These are phyloP conservation scores for Aphelocoma coerulescens DNA, from an alignment of 2,113 vertebrate genomes.

Conservation along the genomic window DNA sequence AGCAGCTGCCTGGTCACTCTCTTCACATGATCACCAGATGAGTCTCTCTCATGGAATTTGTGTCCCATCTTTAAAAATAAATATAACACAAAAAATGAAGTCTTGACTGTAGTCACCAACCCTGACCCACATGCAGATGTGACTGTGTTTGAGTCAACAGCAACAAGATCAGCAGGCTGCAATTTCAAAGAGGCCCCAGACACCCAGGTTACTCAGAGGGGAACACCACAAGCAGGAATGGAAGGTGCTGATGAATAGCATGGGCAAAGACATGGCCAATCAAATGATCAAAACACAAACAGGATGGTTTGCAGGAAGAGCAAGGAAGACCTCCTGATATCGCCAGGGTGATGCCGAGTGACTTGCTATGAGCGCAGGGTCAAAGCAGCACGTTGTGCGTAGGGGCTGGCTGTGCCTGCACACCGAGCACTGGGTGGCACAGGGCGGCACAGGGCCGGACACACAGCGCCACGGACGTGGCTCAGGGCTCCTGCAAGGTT, in stretches of 20 bases:
- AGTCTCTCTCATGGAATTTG: constrained; percentile 41
- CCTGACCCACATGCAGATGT: not conserved
- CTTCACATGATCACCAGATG: constrained; percentile 28
- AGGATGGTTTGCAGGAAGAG: not conserved
- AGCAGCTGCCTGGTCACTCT: not conserved
- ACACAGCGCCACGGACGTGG: not conserved
- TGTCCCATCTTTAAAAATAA: constrained; percentile 50
- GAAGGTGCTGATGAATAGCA: not conserved
- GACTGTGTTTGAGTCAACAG: constrained; percentile 34
- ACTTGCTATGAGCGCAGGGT: not conserved
- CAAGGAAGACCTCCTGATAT: not conserved
- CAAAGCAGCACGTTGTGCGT: rapidly evolving
- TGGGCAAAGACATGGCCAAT: not conserved
- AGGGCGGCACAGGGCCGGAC: not conserved
- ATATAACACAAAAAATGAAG: not conserved
- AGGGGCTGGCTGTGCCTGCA: not conserved
- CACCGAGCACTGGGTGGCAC: rapidly evolving
- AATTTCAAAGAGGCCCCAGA: not conserved
- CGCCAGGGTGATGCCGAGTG: not conserved
- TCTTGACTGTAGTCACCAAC: not conserved
- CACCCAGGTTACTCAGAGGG: not conserved
- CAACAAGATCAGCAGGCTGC: not conserved
- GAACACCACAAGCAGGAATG: not conserved
- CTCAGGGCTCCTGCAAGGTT: not conserved
- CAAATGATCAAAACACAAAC: not conserved